A percentile compares a stretch with the other conserved stretches of the same genome.
Evolutionary conservation across 2,888 invertebrate genomes (phyloP).

Genomic region (Lordiphosa andalusiaca): DNA sequence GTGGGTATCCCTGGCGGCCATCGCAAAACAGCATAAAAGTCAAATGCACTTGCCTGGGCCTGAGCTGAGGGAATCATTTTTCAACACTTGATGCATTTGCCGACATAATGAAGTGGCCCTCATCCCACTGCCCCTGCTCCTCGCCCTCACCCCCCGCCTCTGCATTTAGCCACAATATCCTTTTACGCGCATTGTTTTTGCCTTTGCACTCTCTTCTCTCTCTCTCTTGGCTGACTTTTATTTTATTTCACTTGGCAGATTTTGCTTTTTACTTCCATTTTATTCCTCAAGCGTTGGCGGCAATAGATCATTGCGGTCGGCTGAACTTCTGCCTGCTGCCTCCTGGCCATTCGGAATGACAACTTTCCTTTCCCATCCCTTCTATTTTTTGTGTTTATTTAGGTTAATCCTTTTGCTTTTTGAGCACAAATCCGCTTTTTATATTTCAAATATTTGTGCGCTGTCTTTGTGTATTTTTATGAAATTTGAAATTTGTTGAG

Average conservation of each 20-base stretch:
- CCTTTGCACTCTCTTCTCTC: conserved; percentile 19
- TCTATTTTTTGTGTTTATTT: conserved; percentile 70
- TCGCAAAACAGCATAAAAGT: conserved; percentile 64
- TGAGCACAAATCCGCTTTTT: conserved; percentile 44
- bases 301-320: conserved; percentile 72
- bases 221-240: conserved; percentile 49
- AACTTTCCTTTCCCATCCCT: conserved; percentile 35
- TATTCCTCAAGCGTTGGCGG: conserved; percentile 38
- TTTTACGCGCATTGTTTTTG: conserved; percentile 57
- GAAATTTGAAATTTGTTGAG: conserved; percentile 24
- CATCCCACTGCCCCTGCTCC: conserved; percentile 27
- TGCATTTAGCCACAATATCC: conserved; percentile 66
- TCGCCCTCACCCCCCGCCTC: conserved; percentile 27
- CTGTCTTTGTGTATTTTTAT: conserved; percentile 53
- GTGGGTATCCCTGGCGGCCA: conserved; percentile 23
- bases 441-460: conserved; percentile 58
- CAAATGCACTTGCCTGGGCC: conserved; percentile 64
- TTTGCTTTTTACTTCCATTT: conserved; percentile 44
- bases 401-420: conserved; percentile 66
- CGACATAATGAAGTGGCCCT: conserved; percentile 71
- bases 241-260: conserved; percentile 54
- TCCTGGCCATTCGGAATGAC: conserved; percentile 51
- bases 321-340: conserved; percentile 30
- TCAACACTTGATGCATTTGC: conserved; percentile 72
- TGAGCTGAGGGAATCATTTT: conserved; percentile 66